phyloP scores from a whole-genome alignment of 2,797 vertebrate genomes.

The Danio aesculapii region DNA sequence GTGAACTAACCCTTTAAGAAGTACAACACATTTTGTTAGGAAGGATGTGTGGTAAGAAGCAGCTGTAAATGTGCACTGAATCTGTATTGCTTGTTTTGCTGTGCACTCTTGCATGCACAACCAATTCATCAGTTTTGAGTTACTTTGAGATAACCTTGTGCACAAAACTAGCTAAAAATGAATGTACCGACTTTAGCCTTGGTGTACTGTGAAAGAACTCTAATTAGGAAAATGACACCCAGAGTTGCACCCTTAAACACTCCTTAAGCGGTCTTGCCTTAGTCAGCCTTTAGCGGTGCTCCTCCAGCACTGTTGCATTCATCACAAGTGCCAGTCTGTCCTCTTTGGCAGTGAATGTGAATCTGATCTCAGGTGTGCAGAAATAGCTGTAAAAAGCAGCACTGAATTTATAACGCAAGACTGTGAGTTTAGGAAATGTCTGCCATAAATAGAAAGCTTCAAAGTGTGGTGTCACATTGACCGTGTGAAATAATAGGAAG shows the following conservation, averaged over 20 bases:
- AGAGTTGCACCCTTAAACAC: background rate
- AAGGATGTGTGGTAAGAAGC: background rate
- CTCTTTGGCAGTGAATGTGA: slow-evolving; percentile 1
- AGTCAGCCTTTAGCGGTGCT: slow-evolving; percentile 15
- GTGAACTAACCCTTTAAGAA: background rate
- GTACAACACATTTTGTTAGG: background rate
- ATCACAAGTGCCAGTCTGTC: slow-evolving; percentile 32
- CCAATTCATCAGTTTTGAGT: background rate
- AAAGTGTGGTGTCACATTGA: background rate
- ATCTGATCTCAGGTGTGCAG: slow-evolving; percentile 18
- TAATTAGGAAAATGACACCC: slow-evolving; percentile 8
- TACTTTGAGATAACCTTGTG: background rate
- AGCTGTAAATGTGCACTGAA: slow-evolving; percentile 6
- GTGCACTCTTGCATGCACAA: slow-evolving; percentile 6
- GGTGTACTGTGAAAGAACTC: slow-evolving; percentile 12
- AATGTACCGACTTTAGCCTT: slow-evolving; percentile 20
- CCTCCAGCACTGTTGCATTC: slow-evolving; percentile 15
- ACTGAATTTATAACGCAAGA: background rate
- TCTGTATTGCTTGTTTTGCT: background rate
- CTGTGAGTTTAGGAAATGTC: background rate
- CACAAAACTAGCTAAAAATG: background rate
- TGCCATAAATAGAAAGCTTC: background rate
- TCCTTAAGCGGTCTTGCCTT: slow-evolving; percentile 4
- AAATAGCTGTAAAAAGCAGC: slow-evolving; percentile 3
- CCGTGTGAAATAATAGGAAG: background rate